phyloP scores from a whole-genome alignment of 2,113 vertebrate species.

The Sitta europaea region DNA sequence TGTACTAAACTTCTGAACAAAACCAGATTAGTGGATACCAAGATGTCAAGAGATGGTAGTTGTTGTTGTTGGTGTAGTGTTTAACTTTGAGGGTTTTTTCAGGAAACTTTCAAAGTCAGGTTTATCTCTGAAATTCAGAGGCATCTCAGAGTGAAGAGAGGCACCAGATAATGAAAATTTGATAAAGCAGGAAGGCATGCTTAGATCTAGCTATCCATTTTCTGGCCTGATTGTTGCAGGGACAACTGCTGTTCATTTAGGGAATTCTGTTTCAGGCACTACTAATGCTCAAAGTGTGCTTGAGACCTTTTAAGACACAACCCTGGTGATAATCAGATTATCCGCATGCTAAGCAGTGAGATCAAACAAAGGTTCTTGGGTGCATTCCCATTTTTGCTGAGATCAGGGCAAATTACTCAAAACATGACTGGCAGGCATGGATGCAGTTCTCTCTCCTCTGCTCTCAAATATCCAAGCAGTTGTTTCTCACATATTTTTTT shows the following conservation, averaged over 20 bases:
- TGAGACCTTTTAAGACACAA: background rate
- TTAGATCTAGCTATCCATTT: background rate
- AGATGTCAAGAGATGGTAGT: background rate
- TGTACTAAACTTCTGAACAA: background rate
- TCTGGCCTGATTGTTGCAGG: background rate
- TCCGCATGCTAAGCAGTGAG: background rate
- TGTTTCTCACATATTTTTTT: background rate
- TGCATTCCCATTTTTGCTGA: background rate
- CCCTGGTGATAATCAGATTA: background rate
- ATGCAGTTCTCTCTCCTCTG: background rate
- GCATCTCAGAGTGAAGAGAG: background rate
- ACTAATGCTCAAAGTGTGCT: rapidly evolving
- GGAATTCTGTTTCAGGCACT: background rate
- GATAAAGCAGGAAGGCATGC: background rate
- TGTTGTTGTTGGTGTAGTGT: background rate
- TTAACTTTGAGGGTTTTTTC: background rate
- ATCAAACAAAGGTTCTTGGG: background rate
- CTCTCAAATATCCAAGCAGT: background rate
- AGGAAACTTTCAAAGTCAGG: background rate
- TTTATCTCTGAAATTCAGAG: background rate
- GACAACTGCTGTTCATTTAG: background rate
- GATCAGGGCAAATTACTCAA: background rate
- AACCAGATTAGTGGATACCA: background rate
- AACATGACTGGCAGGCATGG: background rate
- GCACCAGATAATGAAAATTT: background rate